Percentiles rank a stretch among this genome's conserved stretches.
These are phyloP conservation scores for Timema cristinae DNA, from an alignment of 2,888 invertebrate species.

Conservation along the genomic window DNA sequence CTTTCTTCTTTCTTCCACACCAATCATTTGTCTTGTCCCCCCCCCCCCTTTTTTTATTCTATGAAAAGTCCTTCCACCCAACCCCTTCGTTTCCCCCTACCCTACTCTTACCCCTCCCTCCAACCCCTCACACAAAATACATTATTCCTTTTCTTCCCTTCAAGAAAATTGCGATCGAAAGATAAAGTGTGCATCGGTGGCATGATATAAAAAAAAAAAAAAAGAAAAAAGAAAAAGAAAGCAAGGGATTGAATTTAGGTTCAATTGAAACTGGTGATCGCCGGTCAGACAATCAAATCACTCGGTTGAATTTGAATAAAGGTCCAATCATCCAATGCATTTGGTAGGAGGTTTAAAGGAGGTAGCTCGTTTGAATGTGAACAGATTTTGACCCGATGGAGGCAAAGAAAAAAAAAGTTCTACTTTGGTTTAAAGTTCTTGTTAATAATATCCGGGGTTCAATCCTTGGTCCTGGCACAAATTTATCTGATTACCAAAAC, in stretches of 20 bases:
- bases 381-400: constrained; percentile 17
- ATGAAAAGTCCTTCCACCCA: no score
- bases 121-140: constrained; percentile 14
- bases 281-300: constrained; percentile 26
- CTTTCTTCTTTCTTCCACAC: background rate
- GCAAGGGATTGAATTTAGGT: constrained; percentile 19
- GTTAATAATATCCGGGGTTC: no score
- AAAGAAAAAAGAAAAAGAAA: background rate
- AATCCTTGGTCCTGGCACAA: no score
- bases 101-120: background rate
- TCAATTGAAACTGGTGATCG: constrained; percentile 20
- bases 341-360: background rate
- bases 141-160: constrained; percentile 25
- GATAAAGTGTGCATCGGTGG: constrained; percentile 22
- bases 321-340: constrained; percentile 26
- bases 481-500: no score
- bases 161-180: constrained; percentile 26
- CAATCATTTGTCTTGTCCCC: background rate
- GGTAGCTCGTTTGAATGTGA: background rate
- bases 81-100: background rate
- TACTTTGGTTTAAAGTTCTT: no score
- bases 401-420: no score
- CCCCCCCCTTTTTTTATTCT: background rate
- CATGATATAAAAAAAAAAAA: constrained; percentile 18
- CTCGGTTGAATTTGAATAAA: constrained; percentile 28